A percentile compares a stretch with the other conserved stretches of the same genome.
Conservation (phyloP, 2,888 invertebrate species). For the Polymixis flavicincta region DNA sequence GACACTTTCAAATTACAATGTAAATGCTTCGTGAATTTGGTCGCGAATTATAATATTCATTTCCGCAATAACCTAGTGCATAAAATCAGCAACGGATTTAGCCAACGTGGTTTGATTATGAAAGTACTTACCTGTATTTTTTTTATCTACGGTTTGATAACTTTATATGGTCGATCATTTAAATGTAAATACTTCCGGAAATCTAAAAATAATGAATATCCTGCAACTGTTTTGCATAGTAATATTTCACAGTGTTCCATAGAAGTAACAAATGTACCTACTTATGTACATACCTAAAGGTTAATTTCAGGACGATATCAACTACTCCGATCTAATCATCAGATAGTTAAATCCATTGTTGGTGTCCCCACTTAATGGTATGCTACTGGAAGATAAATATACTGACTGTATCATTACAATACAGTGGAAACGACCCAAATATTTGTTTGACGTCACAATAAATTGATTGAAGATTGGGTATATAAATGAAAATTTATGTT, state of each 20-base stretch:
- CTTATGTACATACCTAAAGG: background rate
- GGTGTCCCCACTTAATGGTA: conserved; percentile 33
- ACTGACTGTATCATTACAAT: conserved; percentile 13
- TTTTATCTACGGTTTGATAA: background rate
- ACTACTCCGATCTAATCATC: conserved; percentile 40
- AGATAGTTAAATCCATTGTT: conserved; percentile 37
- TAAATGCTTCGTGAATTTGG: conserved; percentile 40
- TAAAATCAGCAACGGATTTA: conserved; percentile 28
- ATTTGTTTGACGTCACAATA: conserved; percentile 51
- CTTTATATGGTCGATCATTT: conserved; percentile 24
- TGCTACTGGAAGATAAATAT: conserved; percentile 24
- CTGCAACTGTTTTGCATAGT: background rate
- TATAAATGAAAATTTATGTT: conserved; percentile 57
- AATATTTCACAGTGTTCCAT: background rate
- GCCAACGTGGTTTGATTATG: conserved; percentile 44
- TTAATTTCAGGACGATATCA: conserved; percentile 42
- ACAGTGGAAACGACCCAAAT: conserved; percentile 25
- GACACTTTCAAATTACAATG: conserved; percentile 42
- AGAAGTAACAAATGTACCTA: background rate
- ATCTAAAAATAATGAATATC: conserved; percentile 3
- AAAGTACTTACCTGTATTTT: background rate
- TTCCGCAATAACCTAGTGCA: conserved; percentile 40
- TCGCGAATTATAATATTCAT: conserved; percentile 46
- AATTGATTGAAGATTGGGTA: conserved; percentile 51
- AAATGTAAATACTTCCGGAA: conserved; percentile 34